These are phyloP conservation scores for Imbricaverruca yamaguchii DNA, from an alignment of 2,888 invertebrate genomes.

Conservation along the genomic window DNA sequence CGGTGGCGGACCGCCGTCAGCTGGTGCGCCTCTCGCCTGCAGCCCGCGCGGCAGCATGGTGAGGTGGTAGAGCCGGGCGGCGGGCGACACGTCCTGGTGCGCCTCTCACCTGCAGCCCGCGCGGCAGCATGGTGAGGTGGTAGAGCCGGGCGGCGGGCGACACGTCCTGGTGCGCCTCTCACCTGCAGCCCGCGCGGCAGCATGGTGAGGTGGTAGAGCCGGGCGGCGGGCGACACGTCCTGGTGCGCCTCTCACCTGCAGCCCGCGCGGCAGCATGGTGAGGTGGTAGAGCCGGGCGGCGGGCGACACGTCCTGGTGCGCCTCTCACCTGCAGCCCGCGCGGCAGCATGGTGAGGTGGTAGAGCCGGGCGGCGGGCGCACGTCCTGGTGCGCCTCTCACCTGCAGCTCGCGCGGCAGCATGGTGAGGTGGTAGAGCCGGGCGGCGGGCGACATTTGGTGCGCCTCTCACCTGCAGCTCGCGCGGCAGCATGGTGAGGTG, in stretches of 20 bases:
- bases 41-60: too few species aligned
- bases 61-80: too few species aligned
- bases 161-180: conserved; percentile 61
- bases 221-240: conserved; percentile 61
- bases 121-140: conserved; percentile 74
- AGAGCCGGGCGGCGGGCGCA: conserved; percentile 58
- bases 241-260: conserved; percentile 62
- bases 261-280: conserved; percentile 66
- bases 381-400: conserved; percentile 63
- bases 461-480: conserved; percentile 57
- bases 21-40: too few species aligned
- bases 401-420: conserved; percentile 65
- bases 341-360: conserved; percentile 76
- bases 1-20: neutral
- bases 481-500: conserved; percentile 76
- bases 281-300: conserved; percentile 68
- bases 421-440: conserved; percentile 70
- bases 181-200: conserved; percentile 66
- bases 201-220: conserved; percentile 71
- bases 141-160: conserved; percentile 60
- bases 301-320: conserved; percentile 65
- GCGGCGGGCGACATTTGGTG: conserved; percentile 59
- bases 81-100: too few species aligned
- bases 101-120: conserved; percentile 57
- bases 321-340: conserved; percentile 59